Evolutionary conservation across 2,888 invertebrate genomes (phyloP).

Genomic region (Ceratothoa steindachneri): DNA sequence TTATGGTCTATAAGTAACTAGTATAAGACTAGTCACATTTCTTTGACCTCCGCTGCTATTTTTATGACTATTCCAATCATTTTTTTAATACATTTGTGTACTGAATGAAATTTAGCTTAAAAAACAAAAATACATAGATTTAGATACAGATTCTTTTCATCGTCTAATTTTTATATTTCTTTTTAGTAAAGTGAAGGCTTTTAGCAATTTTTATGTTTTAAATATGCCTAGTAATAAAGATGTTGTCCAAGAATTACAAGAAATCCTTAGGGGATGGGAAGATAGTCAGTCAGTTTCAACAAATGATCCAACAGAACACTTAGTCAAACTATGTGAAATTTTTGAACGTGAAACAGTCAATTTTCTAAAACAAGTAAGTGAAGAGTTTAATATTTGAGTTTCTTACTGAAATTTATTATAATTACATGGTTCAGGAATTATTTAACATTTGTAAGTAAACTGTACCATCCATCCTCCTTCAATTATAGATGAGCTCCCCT

Average conservation of each 20-base stretch:
- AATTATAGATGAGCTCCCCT: too few relatives aligned
- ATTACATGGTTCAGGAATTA: neutral
- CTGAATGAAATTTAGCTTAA: too few relatives aligned
- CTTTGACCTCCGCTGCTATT: too few relatives aligned
- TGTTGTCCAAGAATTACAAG: conserved; percentile 40
- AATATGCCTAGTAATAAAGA: conserved; percentile 37
- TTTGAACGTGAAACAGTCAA: conserved; percentile 42
- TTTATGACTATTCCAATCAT: too few relatives aligned
- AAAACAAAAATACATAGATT: too few relatives aligned
- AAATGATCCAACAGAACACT: conserved; percentile 40
- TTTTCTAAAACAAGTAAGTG: conserved; percentile 36
- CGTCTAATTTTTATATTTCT: too few relatives aligned
- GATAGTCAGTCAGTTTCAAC: conserved; percentile 30
- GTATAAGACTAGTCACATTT: too few relatives aligned
- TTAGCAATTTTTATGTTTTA: too few relatives aligned
- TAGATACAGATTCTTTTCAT: too few relatives aligned
- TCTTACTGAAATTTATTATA: neutral
- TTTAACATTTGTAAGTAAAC: neutral
- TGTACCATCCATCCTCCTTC: neutral
- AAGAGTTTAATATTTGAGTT: neutral
- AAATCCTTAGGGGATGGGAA: conserved; percentile 41
- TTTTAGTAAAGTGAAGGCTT: too few relatives aligned
- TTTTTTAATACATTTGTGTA: too few relatives aligned
- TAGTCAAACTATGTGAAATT: conserved; percentile 39
- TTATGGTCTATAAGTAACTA: too few relatives aligned